Conservation (phyloP, 2,888 invertebrate species). For the Lypha dubia region DNA sequence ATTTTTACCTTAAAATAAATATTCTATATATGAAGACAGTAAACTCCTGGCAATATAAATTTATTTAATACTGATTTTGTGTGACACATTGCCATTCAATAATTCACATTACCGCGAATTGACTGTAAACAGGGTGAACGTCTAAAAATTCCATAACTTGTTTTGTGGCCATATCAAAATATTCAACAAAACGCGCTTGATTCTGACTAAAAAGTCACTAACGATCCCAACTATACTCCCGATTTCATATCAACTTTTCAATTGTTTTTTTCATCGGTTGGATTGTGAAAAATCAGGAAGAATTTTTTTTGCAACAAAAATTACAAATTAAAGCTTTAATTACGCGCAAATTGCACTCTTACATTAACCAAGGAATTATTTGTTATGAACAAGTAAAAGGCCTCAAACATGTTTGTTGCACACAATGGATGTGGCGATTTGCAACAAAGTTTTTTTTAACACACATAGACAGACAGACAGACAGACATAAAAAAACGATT, state of each 20-base stretch:
- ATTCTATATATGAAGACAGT: neutral
- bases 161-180: too few relatives aligned
- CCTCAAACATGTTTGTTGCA: constrained; percentile 41
- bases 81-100: too few relatives aligned
- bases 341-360: constrained; percentile 31
- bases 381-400: constrained; percentile 39
- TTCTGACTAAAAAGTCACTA: neutral
- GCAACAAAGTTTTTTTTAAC: constrained; percentile 28
- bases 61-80: too few relatives aligned
- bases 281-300: constrained; percentile 65
- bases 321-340: constrained; percentile 55
- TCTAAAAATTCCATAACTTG: too few relatives aligned
- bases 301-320: constrained; percentile 31
- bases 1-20: neutral
- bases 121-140: too few relatives aligned
- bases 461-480: too few relatives aligned
- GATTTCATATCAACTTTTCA: neutral
- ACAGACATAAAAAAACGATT: constrained; percentile 9
- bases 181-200: neutral
- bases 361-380: constrained; percentile 19
- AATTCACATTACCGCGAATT: too few relatives aligned
- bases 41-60: neutral
- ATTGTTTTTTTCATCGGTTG: constrained; percentile 10
- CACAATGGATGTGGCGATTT: constrained; percentile 5
- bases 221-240: neutral